Base-by-base conservation (phyloP, 1,140 invertebrate species). In the Antheraea pernyi region DNA sequence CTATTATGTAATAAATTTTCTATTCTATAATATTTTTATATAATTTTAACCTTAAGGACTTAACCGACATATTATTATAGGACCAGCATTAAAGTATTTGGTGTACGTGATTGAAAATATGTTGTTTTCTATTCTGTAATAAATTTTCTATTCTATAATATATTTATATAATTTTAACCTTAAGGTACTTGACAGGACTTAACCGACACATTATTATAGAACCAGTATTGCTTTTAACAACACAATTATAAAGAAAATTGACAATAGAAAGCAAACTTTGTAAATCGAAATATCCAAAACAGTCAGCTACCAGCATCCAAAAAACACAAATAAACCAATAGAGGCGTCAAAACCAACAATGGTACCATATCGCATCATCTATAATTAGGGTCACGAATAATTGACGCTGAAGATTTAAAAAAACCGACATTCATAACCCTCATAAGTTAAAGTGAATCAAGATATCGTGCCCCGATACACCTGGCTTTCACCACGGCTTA, bases 361-460 rank as follows among this genome's bases (percentile, higher is more conserved):
- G 88, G 85, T 71, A 68, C 42, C 81, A 61, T 90, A 91, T 89
- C 88, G 80, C 86, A 89, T 89, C 87, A 91, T 90, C 89, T 91
- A 78, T 84, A 89, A 89, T 90, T 89, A 89, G 89, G 89, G 89
- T 88, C 81, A 84, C 78, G 81, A 85, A 91, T 91, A 91, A 90
- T 90, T 89, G 86, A 84, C 82, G 84, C 72, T 80, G 82, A 86
- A 85, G 80, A 83, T 89, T 79, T 86, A 85, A 61, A 79, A 82
- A 84, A 80, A 81, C 75, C 76, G 75, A 85, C 82, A 83, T 83
- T 82, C 79, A 88, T 82, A 82, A 80, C 86, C 82, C 88, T 86
- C 80, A 86, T 86, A 85, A 86, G 39, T 42, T 42, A 42, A 42
- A 42, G 84, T 86, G 81, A 88, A 91, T 91, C 89, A 91, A 91